A percentile compares a stretch with the other conserved stretches of the same genome.
Conservation (phyloP, 2,888 invertebrate species). For the Drosophila pullipes region DNA sequence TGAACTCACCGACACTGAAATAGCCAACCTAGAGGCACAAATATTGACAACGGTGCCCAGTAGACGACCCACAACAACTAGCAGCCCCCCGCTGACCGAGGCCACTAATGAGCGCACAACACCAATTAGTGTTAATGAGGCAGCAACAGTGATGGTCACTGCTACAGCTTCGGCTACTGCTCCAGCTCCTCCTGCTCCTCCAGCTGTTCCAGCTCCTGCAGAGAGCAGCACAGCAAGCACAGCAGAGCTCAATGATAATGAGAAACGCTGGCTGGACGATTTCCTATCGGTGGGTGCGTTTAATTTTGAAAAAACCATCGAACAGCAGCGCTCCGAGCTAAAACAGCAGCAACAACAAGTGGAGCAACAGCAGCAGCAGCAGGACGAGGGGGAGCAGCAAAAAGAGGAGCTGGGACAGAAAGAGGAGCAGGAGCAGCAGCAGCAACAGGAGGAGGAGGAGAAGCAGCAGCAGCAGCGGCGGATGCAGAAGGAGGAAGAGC, state of each 20-base stretch:
- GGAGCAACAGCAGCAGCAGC: conserved; percentile 17
- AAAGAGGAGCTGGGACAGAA: conserved; percentile 5
- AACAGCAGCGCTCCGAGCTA: conserved; percentile 50
- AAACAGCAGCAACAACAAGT: conserved; percentile 36
- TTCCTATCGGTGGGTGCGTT: conserved; percentile 83
- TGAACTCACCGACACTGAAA: conserved; percentile 80
- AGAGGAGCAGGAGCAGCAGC: conserved; percentile 16
- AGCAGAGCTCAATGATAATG: conserved; percentile 78
- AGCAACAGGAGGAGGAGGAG: conserved; percentile 13
- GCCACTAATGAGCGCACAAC: conserved; percentile 63
- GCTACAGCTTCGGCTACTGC: background rate
- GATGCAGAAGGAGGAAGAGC: background rate
- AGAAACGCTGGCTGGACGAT: conserved; percentile 84
- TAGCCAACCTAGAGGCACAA: conserved; percentile 83
- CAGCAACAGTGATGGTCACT: conserved; percentile 32
- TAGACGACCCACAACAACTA: background rate
- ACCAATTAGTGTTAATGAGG: conserved; percentile 70
- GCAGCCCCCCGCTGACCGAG: conserved; percentile 30
- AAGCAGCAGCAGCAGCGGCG: conserved; percentile 2
- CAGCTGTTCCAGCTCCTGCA: background rate
- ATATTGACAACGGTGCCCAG: conserved; percentile 65
- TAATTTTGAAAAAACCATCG: conserved; percentile 79
- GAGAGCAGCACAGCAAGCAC: conserved; percentile 43
- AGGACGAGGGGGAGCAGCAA: conserved; percentile 15
- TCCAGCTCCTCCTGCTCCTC: background rate